Evolutionary conservation across 2,113 vertebrate genomes (phyloP), one percentile per base, ranked within the genome.

Genomic region (Polypterus senegalus): DNA sequence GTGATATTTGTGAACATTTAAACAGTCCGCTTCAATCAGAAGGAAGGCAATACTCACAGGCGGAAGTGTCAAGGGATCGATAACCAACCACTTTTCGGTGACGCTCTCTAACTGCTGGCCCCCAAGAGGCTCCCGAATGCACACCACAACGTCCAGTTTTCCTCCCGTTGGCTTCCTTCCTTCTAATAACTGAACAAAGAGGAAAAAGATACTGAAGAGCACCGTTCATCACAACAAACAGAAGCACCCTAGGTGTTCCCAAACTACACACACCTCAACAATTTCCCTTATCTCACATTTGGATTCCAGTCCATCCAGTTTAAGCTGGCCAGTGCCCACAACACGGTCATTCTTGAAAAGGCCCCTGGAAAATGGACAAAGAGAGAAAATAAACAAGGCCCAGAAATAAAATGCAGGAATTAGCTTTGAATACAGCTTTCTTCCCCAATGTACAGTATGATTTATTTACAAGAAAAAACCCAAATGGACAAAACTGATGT

Each of bases 121-220:
- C 0, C 85, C 79, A 54, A 94, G 74, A 0, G 92, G 92, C 68
- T 96, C 91, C 48, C 91, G 74, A 57, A 94, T 83, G 62, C 87
- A 85, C 47, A 91, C 88, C 53, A 77, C 81, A 69, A 94, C 90
- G 62, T 94, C 91, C 67, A 94, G 66, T 61, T 87, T 85, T 0
- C 92, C 92, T 5, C 91, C 91, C 0, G 92, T 92, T 57, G 90
- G 75, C 73, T 88, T 88, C 27, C 92, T 88, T 3, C 92, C 92
- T 5, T 96, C 92, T 77, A 96, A 74, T 54, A 90, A 83, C 88
- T 89, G 56, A 11, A 61, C 11, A 49, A 44, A 43, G n/a, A 9
- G 47, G 54, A 48, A 8, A n/a, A 4, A 44, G n/a, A 4, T 7
- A 45, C 3, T 3, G 7, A 52, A 3, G 5, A 6, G 9, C 10